Base-by-base conservation (phyloP, 1,140 invertebrate species). In the Penaeus japonicus region DNA sequence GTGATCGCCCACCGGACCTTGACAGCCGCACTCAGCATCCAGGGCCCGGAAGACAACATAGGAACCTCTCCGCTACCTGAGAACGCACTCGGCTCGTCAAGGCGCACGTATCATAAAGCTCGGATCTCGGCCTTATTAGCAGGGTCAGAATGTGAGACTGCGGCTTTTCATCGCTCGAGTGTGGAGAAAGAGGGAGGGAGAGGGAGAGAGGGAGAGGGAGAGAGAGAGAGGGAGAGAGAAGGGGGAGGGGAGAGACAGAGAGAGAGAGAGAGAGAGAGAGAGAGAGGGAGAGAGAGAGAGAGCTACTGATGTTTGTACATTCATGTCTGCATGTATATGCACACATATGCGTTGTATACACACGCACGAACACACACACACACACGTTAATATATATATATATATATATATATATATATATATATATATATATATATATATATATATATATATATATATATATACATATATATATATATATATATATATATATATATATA, bases 1-100 rank as follows among this genome's bases (percentile, higher is more conserved):
- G 82, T 84, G 65, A 53, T 47, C 5, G 59, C 39, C 62, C 53
- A 84, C 82, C 82, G 65, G 22, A 30, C 84, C 84, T 24, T 78
- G 73, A 35, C 39, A 22, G 35, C 59, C 39, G 32, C 47, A 47
- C 47, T 47, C 47, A 47, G 47, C 47, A 12, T 12, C 15, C 47
- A 47, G 47, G 47, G 10, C 15, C 47, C 47, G 47, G 47, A 47
- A 47, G 47, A 15, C n/a, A 47, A 47, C 47, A 47, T 15, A 15
- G 47, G 47, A 47, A 15, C 47, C 10, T 12, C 47, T n/a, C 15
- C n/a, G n/a, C 47, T 12, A 47, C 47, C 47, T 47, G 47, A 47
- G 4, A 39, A 47, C 47, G 47, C 47, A 47, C 47, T 47, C 47
- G 47, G 47, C 47, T 7, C 10, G 47, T 7, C 39, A 12, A 2